These are phyloP conservation scores for Scaptomyza montana DNA, from an alignment of 1,140 invertebrate species.

Conservation along the genomic window DNA sequence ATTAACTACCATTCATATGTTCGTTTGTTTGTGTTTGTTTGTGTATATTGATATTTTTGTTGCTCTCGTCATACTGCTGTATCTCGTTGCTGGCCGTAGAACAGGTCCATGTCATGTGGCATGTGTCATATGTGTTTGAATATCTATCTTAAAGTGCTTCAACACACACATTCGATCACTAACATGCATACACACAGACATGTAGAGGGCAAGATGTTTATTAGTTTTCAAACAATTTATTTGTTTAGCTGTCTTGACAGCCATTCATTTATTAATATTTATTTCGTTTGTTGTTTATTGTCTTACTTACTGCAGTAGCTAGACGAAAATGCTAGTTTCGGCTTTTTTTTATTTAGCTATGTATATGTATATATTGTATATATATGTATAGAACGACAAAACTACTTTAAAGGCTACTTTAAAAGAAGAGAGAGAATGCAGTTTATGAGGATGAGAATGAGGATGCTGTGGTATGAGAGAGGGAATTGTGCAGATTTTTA, in stretches of 20 bases:
- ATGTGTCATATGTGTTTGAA: constrained; percentile 30
- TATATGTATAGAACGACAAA: neutral
- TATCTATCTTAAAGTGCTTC: constrained; percentile 22
- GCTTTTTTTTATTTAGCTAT: neutral
- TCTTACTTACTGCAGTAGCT: constrained; percentile 36
- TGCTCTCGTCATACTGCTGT: constrained; percentile 34
- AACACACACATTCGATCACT: neutral
- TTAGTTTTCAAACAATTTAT: constrained; percentile 73
- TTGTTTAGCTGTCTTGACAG: constrained; percentile 71
- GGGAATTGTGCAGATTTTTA: neutral
- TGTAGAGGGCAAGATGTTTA: constrained; percentile 45
- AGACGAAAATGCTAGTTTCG: neutral
- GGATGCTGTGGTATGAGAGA: neutral
- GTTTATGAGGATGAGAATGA: neutral
- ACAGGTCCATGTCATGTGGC: constrained; percentile 49
- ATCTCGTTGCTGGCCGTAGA: constrained; percentile 40
- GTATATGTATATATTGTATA: too few species aligned
- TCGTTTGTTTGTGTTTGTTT: constrained; percentile 9
- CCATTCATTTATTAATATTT: constrained; percentile 68
- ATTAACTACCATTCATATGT: constrained; percentile 63
- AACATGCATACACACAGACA: neutral
- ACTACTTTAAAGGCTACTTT: constrained; percentile 8
- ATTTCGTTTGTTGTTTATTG: constrained; percentile 44
- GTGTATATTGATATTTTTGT: constrained; percentile 20
- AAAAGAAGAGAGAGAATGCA: neutral